Evolutionary conservation across 2,888 invertebrate genomes (phyloP).

Genomic region (Lasioglossum oenotherae): DNA sequence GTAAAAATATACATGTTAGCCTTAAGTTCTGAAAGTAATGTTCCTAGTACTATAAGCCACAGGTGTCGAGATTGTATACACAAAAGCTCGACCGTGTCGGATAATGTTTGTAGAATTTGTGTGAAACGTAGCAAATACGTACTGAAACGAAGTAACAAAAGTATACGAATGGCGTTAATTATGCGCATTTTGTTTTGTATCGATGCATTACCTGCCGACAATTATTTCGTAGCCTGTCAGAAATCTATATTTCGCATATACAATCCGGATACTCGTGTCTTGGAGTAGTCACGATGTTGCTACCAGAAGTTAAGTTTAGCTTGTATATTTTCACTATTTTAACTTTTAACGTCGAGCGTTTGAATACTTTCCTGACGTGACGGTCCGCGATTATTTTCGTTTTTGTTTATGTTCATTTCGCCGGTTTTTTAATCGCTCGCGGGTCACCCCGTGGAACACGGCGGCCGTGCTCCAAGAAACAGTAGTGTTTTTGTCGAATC

Average conservation of each 20-base stretch:
- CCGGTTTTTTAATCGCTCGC: neutral
- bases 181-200: too few species aligned
- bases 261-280: neutral
- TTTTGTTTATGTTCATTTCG: neutral
- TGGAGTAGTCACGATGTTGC: neutral
- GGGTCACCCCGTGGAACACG: neutral
- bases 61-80: neutral
- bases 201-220: neutral
- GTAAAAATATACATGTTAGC: constrained; percentile 5
- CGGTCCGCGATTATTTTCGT: neutral
- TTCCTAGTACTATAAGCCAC: neutral
- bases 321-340: neutral
- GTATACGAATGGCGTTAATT: neutral
- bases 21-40: constrained; percentile 6
- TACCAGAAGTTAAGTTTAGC: neutral
- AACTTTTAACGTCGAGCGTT: neutral
- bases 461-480: neutral
- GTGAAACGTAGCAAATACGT: neutral
- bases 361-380: neutral
- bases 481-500: neutral
- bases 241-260: neutral
- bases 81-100: neutral
- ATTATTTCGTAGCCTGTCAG: neutral
- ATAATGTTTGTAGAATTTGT: neutral
- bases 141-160: neutral